phyloP scores from a whole-genome alignment of 2,797 vertebrate species.

The Ara ararauna region DNA sequence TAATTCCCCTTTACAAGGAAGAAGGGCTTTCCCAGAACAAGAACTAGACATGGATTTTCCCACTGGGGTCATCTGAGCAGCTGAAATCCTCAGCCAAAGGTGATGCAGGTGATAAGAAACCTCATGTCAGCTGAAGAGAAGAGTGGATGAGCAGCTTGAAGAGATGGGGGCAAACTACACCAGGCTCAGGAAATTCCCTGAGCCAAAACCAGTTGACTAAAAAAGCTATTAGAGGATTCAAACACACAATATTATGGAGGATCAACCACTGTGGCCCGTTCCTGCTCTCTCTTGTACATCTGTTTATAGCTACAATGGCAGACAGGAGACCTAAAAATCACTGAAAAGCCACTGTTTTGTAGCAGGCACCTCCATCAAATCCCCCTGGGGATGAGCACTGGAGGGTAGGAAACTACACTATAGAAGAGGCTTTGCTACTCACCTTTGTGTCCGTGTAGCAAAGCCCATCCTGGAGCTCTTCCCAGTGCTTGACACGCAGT shows the following conservation, averaged over 20 bases:
- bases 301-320: background rate
- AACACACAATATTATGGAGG: background rate
- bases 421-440: background rate
- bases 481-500: accelerated
- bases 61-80: background rate
- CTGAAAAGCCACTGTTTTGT: background rate
- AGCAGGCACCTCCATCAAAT: background rate
- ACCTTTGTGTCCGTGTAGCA: accelerated
- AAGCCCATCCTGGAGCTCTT: background rate
- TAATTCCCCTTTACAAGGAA: background rate
- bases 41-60: background rate
- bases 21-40: background rate
- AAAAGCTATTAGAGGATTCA: background rate
- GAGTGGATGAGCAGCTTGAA: background rate
- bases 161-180: background rate
- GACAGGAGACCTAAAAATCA: background rate
- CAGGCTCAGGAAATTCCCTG: background rate
- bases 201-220: background rate
- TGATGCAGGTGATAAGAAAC: background rate
- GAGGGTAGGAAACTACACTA: background rate
- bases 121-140: background rate
- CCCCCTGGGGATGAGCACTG: accelerated
- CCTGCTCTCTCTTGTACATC: background rate
- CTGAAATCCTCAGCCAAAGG: background rate
- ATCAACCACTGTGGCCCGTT: background rate